Evolutionary conservation across 1,140 invertebrate genomes (phyloP).

Genomic region (Drosophila rufa): DNA sequence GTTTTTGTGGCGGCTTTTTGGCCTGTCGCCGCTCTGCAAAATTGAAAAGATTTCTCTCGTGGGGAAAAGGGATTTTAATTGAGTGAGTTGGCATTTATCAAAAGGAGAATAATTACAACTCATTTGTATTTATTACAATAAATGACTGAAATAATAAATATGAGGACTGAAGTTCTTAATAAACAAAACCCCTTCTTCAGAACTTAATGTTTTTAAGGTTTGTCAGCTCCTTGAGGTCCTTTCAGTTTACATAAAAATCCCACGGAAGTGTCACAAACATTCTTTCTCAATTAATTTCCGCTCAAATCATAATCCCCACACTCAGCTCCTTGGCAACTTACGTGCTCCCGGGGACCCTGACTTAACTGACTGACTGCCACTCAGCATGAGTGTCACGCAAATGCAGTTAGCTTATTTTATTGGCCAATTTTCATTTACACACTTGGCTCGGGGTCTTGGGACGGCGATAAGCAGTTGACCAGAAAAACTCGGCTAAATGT

Average conservation of each 20-base stretch:
- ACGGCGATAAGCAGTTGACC: conserved; percentile 19
- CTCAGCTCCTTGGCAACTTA: conserved; percentile 3
- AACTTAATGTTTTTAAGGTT: not conserved
- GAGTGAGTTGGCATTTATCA: conserved; percentile 2
- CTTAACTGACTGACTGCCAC: conserved; percentile 21
- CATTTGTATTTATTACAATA: conserved; percentile 5
- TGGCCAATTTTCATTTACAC: conserved; percentile 50
- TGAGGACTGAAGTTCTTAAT: not conserved
- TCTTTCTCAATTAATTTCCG: conserved; percentile 15
- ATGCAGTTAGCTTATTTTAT: conserved; percentile 76
- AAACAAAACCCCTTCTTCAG: not conserved
- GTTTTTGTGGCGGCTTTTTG: conserved; percentile 18
- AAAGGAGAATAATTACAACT: not conserved
- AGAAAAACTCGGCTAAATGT: conserved; percentile 41
- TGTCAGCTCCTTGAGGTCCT: no score
- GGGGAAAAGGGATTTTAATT: conserved; percentile 8
- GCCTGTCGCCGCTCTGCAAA: conserved; percentile 8
- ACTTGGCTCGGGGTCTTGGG: conserved; percentile 10
- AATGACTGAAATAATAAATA: not conserved
- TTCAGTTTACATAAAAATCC: not conserved
- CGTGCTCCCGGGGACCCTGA: not conserved
- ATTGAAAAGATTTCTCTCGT: conserved; percentile 9
- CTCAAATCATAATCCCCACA: conserved; percentile 3
- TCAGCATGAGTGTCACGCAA: conserved; percentile 75
- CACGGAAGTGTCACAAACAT: not conserved